Evolutionary conservation across 2,113 vertebrate genomes (phyloP).

Genomic region (Cathartes aura): DNA sequence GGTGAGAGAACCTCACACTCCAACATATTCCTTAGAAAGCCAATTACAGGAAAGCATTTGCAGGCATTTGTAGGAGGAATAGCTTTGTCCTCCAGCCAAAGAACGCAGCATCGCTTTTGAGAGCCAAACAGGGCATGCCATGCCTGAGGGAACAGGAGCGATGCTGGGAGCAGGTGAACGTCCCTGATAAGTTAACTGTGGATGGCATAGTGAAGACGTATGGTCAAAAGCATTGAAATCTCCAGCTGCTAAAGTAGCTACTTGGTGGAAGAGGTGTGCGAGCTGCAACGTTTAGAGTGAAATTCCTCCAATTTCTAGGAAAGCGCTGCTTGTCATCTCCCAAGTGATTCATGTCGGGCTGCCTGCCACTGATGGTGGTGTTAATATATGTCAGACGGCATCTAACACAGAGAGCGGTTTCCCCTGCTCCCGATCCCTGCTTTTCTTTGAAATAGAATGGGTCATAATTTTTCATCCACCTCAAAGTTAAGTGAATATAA

Average conservation of each 20-base stretch:
- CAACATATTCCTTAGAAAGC: neutral
- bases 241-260: neutral
- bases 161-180: accelerated
- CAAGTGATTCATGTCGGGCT: neutral
- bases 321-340: neutral
- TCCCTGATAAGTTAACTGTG: neutral
- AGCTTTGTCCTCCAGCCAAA: neutral
- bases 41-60: neutral
- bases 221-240: neutral
- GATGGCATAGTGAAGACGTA: accelerated
- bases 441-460: neutral
- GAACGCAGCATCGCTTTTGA: accelerated
- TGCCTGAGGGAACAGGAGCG: neutral
- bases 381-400: neutral
- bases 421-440: neutral
- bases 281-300: neutral
- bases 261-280: accelerated
- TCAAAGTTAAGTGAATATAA: slow-evolving; percentile 49
- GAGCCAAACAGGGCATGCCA: neutral
- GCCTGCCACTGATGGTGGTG: neutral
- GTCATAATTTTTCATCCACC: neutral
- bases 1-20: neutral
- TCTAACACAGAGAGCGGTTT: neutral
- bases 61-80: neutral
- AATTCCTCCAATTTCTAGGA: neutral